Base-by-base conservation (phyloP, 2,113 vertebrate species). In the Onychostoma macrolepis region DNA sequence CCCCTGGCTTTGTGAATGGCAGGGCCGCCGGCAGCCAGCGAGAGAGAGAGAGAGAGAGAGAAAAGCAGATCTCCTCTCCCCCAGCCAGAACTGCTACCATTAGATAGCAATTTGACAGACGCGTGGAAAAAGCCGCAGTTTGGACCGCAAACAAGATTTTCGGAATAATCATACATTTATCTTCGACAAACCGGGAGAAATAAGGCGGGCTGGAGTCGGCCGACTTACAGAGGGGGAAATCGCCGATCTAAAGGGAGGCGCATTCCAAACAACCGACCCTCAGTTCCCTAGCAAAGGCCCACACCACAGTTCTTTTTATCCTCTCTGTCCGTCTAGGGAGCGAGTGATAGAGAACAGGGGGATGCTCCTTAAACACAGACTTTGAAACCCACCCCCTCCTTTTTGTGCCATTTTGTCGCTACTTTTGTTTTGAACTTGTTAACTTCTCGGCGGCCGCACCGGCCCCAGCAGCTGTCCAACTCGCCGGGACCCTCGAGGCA, bases 101-200 rank as follows among this genome's bases (percentile, higher is more conserved):
- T 97, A 97, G 96, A 98, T 96, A 95, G 96, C 96, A 96, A 96
- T 97, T 97, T 98, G 97, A 99, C 96, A 97, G 97, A 91, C 95
- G 89, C 89, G 86, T 96, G 96, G 95, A 80, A 53, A 84, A 84
- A 86, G 10, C 11, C 8, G 17, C 38, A n/a, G 21, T 69, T 95
- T 94, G 92, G 94, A 94, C 95, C 95, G 4, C 82, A 53, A 72
- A 84, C 69, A 56, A 74, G 78, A 58, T 33, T 58, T 30, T 75
- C 3, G 10, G 10, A 50, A 45, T 69, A 21, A 71, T 71, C 43
- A 24, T n/a, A 33, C 50, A 53, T 84, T 84, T 84, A 72, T 84
- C 48, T 74, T 26, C 1, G 8, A 58, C 43, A 91, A 92, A 89
- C 89, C 71, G 1, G 78, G 91, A 92, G 91, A 94, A 94, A 93